These are phyloP conservation scores for Pristionchus maxplancki DNA, from an alignment of 2,888 invertebrate species.

Conservation along the genomic window DNA sequence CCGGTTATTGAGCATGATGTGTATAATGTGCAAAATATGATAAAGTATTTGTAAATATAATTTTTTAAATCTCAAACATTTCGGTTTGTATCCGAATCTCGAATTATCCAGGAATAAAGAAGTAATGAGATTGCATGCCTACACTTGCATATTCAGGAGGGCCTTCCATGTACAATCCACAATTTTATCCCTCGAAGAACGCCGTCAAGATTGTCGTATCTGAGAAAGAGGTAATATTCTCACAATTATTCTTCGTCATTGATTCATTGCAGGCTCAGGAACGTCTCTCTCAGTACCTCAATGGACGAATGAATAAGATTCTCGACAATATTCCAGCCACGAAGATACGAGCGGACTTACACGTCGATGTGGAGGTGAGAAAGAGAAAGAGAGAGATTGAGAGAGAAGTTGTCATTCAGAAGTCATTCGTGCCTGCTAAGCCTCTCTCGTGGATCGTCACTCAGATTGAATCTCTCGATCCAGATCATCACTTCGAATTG, in stretches of 20 bases:
- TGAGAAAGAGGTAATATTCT: neutral
- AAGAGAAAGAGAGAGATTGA: neutral
- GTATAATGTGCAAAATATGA: neutral
- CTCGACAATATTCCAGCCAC: neutral
- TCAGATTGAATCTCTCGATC: neutral
- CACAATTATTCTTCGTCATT: neutral
- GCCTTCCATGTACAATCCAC: neutral
- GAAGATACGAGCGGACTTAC: neutral
- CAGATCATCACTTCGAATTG: neutral
- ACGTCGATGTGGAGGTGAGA: neutral
- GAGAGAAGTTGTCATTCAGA: neutral
- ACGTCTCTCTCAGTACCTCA: neutral
- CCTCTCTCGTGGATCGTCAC: neutral
- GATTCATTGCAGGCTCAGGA: neutral
- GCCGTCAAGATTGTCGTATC: neutral
- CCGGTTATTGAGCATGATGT: conserved; percentile 20
- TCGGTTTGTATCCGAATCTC: neutral
- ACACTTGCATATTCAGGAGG: neutral
- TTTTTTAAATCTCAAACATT: neutral
- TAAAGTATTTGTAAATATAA: neutral
- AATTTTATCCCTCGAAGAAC: neutral
- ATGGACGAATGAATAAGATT: neutral
- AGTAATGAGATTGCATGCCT: no score
- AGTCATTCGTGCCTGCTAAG: neutral
- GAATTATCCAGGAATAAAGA: neutral